phyloP scores from a whole-genome alignment of 2,113 vertebrate species.

The Thunnus thynnus region DNA sequence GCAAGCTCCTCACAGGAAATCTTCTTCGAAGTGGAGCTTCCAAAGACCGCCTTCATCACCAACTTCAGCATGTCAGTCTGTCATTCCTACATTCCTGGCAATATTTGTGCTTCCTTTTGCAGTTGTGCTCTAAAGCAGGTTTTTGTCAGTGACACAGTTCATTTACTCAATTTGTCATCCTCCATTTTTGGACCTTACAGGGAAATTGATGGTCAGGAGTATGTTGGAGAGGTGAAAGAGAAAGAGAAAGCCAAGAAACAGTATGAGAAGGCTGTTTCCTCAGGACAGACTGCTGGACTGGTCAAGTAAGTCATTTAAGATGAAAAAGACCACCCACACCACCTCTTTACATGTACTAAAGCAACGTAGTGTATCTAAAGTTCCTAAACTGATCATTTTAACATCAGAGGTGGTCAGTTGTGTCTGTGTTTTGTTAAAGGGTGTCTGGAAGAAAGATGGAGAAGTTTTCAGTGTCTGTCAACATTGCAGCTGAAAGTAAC shows the following conservation, averaged over 20 bases:
- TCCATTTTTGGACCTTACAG: too few relatives aligned
- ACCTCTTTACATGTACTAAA: too few relatives aligned
- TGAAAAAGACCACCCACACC: background rate
- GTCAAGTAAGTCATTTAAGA: slow-evolving; percentile 86
- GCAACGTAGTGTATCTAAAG: background rate
- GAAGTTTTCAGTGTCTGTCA: slow-evolving; percentile 83
- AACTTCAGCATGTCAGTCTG: slow-evolving; percentile 94
- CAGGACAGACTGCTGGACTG: slow-evolving; percentile 91
- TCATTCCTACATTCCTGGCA: background rate
- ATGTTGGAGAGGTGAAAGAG: too few relatives aligned
- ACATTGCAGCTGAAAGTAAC: too few relatives aligned
- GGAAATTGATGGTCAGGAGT: too few relatives aligned
- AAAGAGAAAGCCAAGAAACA: too few relatives aligned
- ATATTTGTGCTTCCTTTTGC: too few relatives aligned
- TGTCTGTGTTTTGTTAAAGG: slow-evolving; percentile 37
- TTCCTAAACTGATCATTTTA: background rate
- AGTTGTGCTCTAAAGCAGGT: background rate
- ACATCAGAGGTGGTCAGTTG: background rate
- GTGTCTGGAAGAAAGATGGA: slow-evolving; percentile 94
- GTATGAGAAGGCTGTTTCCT: too few relatives aligned
- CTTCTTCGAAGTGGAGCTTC: slow-evolving; percentile 92
- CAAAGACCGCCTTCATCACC: slow-evolving; percentile 95
- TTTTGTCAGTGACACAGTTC: too few relatives aligned
- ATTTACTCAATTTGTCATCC: too few relatives aligned
- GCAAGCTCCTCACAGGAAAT: slow-evolving; percentile 88